Evolutionary conservation across 2,888 invertebrate genomes (phyloP).

Genomic region (Augochlorella aurata): DNA sequence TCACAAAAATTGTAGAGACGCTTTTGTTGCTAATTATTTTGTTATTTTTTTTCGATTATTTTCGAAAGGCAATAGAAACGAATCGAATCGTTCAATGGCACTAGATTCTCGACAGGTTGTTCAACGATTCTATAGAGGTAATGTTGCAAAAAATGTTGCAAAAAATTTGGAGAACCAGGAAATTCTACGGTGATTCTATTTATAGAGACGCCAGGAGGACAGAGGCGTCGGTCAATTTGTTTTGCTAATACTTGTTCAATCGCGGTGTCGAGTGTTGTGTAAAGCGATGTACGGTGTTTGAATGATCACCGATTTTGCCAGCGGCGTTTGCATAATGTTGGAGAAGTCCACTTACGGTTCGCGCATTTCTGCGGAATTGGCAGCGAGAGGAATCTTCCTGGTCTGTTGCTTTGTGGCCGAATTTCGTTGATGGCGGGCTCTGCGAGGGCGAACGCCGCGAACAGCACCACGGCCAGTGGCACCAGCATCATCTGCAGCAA

Average conservation of each 20-base stretch:
- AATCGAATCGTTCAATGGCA: no score
- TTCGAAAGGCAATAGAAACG: no score
- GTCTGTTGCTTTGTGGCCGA: slow-evolving; percentile 87
- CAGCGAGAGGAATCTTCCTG: slow-evolving; percentile 92
- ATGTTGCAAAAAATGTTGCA: not conserved
- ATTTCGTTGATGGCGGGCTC: slow-evolving; percentile 84
- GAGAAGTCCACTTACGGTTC: slow-evolving; percentile 87
- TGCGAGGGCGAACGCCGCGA: slow-evolving; percentile 83
- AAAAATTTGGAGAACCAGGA: not conserved
- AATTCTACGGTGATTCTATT: not conserved
- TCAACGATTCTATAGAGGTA: no score
- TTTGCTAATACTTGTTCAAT: not conserved
- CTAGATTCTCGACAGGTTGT: no score
- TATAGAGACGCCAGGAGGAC: not conserved
- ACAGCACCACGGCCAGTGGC: slow-evolving; percentile 85
- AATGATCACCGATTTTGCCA: not conserved
- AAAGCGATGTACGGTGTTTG: not conserved
- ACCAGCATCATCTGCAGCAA: slow-evolving; percentile 88
- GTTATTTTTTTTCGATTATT: no score
- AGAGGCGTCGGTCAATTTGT: not conserved
- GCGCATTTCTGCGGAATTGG: slow-evolving; percentile 92
- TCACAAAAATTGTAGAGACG: no score
- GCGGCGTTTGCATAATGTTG: not conserved
- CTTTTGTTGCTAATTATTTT: no score
- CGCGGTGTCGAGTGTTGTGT: not conserved